These are phyloP conservation scores for Gallinago jamesoni DNA, from an alignment of 2,113 vertebrate species.

Conservation along the genomic window DNA sequence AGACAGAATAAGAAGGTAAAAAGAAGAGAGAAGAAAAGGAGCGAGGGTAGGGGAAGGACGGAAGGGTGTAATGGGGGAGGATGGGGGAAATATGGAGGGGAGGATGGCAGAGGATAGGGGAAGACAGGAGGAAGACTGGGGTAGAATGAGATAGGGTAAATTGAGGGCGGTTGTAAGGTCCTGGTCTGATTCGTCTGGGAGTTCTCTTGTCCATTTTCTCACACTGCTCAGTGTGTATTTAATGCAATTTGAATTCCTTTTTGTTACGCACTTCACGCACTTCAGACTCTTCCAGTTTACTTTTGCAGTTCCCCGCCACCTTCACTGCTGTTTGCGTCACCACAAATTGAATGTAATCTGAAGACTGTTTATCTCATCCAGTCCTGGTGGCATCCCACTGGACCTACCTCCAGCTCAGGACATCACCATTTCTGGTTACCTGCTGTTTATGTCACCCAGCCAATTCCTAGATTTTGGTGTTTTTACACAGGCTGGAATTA, in stretches of 20 bases:
- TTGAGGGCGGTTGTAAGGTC: fast-evolving
- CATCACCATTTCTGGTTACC: fast-evolving
- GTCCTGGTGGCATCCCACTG: not conserved
- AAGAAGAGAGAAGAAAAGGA: not conserved
- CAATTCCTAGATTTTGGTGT: not conserved
- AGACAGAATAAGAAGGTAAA: not conserved
- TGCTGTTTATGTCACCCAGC: not conserved
- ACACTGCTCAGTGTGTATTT: not conserved
- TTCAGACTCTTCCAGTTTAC: not conserved
- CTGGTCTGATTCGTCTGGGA: too few relatives aligned
- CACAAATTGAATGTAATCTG: not conserved
- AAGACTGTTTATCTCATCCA: not conserved
- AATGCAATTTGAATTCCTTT: not conserved
- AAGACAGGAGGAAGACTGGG: fast-evolving
- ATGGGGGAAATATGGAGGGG: not conserved
- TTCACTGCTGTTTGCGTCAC: not conserved
- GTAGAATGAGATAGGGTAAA: not conserved
- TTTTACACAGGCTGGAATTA: not conserved
- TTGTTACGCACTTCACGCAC: not conserved
- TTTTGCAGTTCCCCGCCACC: not conserved
- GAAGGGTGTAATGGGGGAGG: not conserved
- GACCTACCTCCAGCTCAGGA: not conserved
- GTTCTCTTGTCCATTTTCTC: too few relatives aligned
- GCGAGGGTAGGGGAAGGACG: fast-evolving
- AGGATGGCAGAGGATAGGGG: not conserved